phyloP scores from a whole-genome alignment of 2,113 vertebrate genomes.

The Grallaria varia region DNA sequence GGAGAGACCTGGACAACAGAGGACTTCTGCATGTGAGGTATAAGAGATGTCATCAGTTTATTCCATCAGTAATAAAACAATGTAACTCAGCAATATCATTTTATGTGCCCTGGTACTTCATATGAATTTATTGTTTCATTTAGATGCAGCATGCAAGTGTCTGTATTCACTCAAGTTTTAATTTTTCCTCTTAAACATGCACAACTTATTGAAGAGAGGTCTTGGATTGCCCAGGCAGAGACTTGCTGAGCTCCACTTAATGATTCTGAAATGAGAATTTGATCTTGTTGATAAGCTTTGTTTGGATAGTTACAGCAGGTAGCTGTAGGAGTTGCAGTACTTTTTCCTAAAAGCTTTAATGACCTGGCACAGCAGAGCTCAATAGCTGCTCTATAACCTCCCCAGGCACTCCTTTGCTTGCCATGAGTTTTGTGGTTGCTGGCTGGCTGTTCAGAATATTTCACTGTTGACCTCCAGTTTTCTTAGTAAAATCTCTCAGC shows the following conservation, averaged over 20 bases:
- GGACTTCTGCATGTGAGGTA: rapidly evolving
- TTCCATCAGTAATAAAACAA: neutral
- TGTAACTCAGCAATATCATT: neutral
- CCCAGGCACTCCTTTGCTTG: neutral
- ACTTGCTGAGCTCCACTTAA: neutral
- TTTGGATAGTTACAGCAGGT: neutral
- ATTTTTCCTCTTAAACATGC: neutral
- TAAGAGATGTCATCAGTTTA: neutral
- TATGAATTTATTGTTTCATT: neutral
- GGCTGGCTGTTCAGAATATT: neutral
- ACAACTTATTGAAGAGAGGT: neutral
- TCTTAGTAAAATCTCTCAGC: conserved; percentile 1
- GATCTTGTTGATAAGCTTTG: neutral
- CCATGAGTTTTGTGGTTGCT: conserved; percentile 16
- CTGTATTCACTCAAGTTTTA: neutral
- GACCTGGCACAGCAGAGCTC: neutral
- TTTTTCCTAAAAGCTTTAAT: neutral
- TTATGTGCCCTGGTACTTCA: neutral
- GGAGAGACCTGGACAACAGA: rapidly evolving
- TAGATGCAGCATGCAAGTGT: neutral
- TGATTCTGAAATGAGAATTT: neutral
- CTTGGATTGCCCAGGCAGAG: neutral
- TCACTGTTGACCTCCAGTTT: neutral
- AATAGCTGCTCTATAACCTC: neutral
- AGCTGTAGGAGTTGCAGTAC: neutral